Evolutionary conservation across 2,113 vertebrate genomes (phyloP).

Genomic region (Anseranas semipalmata): DNA sequence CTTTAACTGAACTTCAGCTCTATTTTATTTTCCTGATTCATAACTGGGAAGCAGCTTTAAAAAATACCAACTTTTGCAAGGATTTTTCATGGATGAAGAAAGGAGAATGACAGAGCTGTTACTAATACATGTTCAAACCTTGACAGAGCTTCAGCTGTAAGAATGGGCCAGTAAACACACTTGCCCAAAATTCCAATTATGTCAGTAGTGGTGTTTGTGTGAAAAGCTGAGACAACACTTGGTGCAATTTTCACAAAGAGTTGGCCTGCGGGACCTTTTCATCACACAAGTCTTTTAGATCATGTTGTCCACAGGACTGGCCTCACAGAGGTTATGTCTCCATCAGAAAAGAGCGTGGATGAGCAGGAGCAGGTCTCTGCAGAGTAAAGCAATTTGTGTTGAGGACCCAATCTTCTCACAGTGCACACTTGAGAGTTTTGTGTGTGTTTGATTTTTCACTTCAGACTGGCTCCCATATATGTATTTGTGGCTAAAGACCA

Average conservation of each 20-base stretch:
- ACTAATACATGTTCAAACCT: background rate
- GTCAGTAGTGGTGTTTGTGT: background rate
- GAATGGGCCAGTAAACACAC: background rate
- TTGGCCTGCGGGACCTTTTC: background rate
- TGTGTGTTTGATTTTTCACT: background rate
- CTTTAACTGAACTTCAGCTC: background rate
- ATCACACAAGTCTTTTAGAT: background rate
- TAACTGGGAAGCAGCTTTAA: background rate
- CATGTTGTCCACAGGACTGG: fast-evolving
- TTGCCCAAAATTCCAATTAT: background rate
- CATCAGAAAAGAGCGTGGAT: background rate
- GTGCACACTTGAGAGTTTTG: background rate
- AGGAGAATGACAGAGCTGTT: background rate
- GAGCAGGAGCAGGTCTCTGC: background rate
- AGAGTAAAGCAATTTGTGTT: background rate
- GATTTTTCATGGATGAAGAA: background rate
- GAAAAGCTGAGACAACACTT: background rate
- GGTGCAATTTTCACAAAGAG: background rate
- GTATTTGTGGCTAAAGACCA: background rate
- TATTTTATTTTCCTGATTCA: background rate
- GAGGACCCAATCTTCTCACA: background rate
- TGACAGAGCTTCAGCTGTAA: background rate
- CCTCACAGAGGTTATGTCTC: background rate
- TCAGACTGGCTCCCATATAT: background rate
- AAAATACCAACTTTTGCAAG: background rate